Evolutionary conservation across 2,113 vertebrate genomes (phyloP).

Genomic region (Puntigrus tetrazona): DNA sequence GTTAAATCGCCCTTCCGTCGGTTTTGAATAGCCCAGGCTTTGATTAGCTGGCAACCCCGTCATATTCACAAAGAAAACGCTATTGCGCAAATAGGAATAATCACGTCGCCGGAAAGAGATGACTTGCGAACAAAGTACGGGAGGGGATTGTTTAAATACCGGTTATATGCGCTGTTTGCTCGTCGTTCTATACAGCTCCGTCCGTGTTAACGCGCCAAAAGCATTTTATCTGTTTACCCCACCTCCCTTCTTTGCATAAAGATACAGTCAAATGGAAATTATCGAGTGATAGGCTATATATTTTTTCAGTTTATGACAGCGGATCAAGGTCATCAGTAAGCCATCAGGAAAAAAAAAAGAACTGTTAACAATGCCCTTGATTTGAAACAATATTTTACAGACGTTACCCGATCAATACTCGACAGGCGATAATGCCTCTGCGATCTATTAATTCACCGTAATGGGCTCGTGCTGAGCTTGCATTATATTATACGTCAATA

Average conservation of each 20-base stretch:
- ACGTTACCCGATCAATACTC: conserved; percentile 87
- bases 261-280: conserved; percentile 73
- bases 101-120: neutral
- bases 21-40: neutral
- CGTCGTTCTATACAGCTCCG: neutral
- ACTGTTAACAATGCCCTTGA: conserved; percentile 82
- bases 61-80: conserved; percentile 9
- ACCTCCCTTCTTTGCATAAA: conserved; percentile 71
- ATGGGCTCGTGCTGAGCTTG: conserved; percentile 85
- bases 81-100: neutral
- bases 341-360: conserved; percentile 61
- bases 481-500: conserved; percentile 81
- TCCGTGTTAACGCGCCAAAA: neutral
- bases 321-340: conserved; percentile 86
- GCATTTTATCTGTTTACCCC: conserved; percentile 67
- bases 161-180: neutral
- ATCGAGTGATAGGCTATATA: conserved; percentile 74
- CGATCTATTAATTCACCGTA: conserved; percentile 91
- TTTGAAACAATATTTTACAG: conserved; percentile 89
- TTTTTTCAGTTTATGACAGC: conserved; percentile 76
- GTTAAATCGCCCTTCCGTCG: conserved; percentile 7
- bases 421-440: conserved; percentile 85
- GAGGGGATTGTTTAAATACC: conserved; percentile 7
- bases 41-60: neutral
- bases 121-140: neutral